Evolutionary conservation across 2,888 invertebrate genomes (phyloP).

Genomic region (Cloeon dipterum): DNA sequence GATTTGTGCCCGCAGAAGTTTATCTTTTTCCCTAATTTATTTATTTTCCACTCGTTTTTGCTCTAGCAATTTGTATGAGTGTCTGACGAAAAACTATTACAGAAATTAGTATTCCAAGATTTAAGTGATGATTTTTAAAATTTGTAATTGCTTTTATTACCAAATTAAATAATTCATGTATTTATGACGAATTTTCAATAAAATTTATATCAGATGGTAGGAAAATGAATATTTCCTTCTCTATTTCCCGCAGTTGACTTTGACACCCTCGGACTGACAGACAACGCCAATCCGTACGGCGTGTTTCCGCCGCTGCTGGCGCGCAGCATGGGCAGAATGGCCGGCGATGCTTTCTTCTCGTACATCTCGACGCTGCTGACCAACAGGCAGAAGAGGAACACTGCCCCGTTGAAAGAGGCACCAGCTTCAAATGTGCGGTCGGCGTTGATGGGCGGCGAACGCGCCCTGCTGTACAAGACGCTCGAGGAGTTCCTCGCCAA

Average conservation of each 20-base stretch:
- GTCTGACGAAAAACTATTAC: too few species aligned
- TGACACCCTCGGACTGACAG: slow-evolving; percentile 64
- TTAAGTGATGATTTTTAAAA: too few species aligned
- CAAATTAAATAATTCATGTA: too few species aligned
- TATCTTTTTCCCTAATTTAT: too few species aligned
- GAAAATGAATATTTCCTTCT: too few species aligned
- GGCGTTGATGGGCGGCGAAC: neutral
- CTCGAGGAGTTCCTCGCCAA: slow-evolving; percentile 59
- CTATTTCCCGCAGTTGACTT: slow-evolving; percentile 49
- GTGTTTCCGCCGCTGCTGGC: slow-evolving; percentile 52
- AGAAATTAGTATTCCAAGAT: too few species aligned
- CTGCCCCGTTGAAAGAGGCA: slow-evolving; percentile 15
- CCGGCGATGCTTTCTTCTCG: slow-evolving; percentile 42
- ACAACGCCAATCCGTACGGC: slow-evolving; percentile 70
- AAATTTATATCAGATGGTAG: too few species aligned
- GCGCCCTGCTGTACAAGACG: slow-evolving; percentile 52
- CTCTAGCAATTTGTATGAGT: too few species aligned
- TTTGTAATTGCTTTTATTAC: too few species aligned
- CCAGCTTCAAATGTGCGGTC: slow-evolving; percentile 12
- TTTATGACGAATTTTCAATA: too few species aligned
- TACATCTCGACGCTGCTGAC: slow-evolving; percentile 50
- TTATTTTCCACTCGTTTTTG: too few species aligned
- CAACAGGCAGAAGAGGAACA: slow-evolving; percentile 26
- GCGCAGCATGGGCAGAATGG: slow-evolving; percentile 43
- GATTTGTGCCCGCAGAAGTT: too few species aligned